phyloP scores from a whole-genome alignment of 2,797 vertebrate genomes.

The Pogonophryne albipinna region DNA sequence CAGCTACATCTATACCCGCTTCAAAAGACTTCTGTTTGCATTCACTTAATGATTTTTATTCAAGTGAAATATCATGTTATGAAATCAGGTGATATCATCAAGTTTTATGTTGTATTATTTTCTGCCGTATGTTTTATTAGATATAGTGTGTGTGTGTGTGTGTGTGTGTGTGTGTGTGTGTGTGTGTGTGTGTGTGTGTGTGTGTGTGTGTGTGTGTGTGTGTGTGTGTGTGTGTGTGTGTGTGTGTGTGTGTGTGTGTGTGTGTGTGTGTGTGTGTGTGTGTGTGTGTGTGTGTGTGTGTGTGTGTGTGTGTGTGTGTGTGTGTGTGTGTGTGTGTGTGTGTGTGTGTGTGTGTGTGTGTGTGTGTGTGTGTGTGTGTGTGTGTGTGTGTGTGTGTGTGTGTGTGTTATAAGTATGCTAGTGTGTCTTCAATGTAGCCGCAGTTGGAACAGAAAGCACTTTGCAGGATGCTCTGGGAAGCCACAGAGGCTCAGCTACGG shows the following conservation, averaged over 20 bases:
- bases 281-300: no score
- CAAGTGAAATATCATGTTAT: conserved; percentile 38
- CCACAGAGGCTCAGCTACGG: conserved; percentile 73
- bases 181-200: no score
- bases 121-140: conserved; percentile 33
- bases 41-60: conserved; percentile 11
- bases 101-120: conserved; percentile 45
- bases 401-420: conserved; percentile 1
- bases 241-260: no score
- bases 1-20: background rate
- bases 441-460: conserved; percentile 68
- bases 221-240: no score
- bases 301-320: background rate
- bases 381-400: conserved; percentile 8
- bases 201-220: no score
- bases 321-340: conserved; percentile 19
- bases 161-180: no score
- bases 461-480: conserved; percentile 75
- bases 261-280: no score
- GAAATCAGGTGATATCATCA: conserved; percentile 50
- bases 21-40: conserved; percentile 7
- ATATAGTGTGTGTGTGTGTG: conserved; percentile 13
- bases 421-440: conserved; percentile 38
- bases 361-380: conserved; percentile 7
- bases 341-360: conserved; percentile 16